These are phyloP conservation scores for Ips typographus DNA, from an alignment of 1,140 invertebrate genomes.

Conservation along the genomic window DNA sequence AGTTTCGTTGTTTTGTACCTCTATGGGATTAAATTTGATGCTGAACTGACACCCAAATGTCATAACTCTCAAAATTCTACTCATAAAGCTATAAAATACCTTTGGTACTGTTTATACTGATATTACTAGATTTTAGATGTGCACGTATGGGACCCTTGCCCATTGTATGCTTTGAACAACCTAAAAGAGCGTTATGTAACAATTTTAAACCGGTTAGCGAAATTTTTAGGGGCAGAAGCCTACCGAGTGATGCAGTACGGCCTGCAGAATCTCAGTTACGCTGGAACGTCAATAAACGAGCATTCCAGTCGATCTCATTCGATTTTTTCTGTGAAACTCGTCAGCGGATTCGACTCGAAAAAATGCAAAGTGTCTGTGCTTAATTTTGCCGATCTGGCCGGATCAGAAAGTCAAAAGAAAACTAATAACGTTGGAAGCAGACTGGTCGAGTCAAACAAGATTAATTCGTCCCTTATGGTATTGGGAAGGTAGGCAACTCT, in stretches of 20 bases:
- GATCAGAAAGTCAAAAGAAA: conserved; percentile 83
- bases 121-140: too few species aligned
- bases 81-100: too few species aligned
- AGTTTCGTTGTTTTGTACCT: too few species aligned
- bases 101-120: too few species aligned
- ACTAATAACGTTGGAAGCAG: conserved; percentile 81
- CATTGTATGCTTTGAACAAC: too few species aligned
- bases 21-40: too few species aligned
- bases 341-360: conserved; percentile 47
- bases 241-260: conserved; percentile 78
- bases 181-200: too few species aligned
- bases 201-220: too few species aligned
- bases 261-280: conserved; percentile 77
- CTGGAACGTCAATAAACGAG: conserved; percentile 80
- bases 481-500: conserved; percentile 67
- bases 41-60: too few species aligned
- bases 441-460: conserved; percentile 84
- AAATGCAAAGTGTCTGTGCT: conserved; percentile 52
- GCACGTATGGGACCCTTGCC: too few species aligned
- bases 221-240: conserved; percentile 63
- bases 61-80: too few species aligned
- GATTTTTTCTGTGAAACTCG: conserved; percentile 81
- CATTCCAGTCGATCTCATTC: conserved; percentile 86
- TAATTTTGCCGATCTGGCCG: conserved; percentile 89
- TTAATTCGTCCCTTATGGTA: conserved; percentile 86